Evolutionary conservation across 2,797 vertebrate species (phyloP).

Genomic region (Alectoris magna): DNA sequence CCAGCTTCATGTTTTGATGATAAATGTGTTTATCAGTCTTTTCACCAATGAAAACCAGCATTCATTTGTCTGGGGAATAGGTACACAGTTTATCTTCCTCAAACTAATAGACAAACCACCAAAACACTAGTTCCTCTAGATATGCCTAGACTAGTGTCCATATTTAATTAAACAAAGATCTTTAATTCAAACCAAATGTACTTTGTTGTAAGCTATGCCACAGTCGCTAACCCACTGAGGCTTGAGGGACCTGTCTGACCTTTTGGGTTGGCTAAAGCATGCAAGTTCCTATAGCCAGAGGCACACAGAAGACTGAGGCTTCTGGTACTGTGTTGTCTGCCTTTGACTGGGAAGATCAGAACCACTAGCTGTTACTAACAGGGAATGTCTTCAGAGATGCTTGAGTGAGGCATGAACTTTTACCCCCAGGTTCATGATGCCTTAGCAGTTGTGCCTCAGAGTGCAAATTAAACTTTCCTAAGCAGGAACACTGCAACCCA

Average conservation of each 20-base stretch:
- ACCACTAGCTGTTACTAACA: neutral
- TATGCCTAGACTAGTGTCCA: neutral
- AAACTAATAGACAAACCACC: neutral
- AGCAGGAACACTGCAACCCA: neutral
- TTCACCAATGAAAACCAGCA: neutral
- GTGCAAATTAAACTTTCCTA: neutral
- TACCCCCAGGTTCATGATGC: neutral
- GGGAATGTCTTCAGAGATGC: neutral
- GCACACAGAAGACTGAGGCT: neutral
- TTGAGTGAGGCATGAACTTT: neutral
- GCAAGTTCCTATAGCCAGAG: neutral
- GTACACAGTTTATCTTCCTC: neutral
- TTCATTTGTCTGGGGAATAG: neutral
- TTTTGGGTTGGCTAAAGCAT: neutral
- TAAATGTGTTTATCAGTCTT: neutral
- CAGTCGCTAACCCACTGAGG: neutral
- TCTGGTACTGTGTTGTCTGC: neutral
- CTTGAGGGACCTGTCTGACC: neutral
- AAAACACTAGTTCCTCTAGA: neutral
- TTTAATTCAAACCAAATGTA: neutral
- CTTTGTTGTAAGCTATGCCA: neutral
- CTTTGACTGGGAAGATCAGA: neutral
- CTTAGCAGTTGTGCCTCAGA: neutral
- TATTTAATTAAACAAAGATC: neutral
- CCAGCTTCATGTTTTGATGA: neutral